Evolutionary conservation across 2,888 invertebrate genomes (phyloP).

Genomic region (Macrostomum cliftonense): DNA sequence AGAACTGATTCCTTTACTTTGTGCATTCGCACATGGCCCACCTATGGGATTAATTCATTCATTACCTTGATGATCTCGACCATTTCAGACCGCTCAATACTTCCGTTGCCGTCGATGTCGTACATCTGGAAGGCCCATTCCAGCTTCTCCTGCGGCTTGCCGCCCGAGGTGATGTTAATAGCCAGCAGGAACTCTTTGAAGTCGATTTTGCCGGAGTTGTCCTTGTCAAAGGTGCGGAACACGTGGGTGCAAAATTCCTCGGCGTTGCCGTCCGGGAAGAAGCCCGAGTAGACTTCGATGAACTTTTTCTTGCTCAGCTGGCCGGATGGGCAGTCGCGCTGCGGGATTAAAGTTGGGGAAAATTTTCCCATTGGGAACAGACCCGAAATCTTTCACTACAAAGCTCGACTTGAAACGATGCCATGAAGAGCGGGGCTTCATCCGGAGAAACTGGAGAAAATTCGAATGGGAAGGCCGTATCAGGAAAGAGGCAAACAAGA

Average conservation of each 20-base stretch:
- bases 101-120: constrained; percentile 37
- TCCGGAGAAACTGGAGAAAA: no score
- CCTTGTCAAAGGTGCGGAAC: constrained; percentile 74
- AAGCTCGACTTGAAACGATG: no score
- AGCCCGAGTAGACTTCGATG: constrained; percentile 97
- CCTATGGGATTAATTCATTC: no score
- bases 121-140: constrained; percentile 39
- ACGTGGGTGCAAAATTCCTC: constrained; percentile 95
- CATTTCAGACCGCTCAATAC: constrained; percentile 37
- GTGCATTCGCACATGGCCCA: no score
- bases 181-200: constrained; percentile 37
- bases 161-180: constrained; percentile 37
- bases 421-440: no score
- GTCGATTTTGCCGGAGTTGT: constrained; percentile 36
- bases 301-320: constrained; percentile 85
- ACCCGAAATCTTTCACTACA: no score
- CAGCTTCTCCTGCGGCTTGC: constrained; percentile 35
- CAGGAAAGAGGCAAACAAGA: no score
- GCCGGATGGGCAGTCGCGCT: constrained; percentile 96
- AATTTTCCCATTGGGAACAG: no score
- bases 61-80: constrained; percentile 31
- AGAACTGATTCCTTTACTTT: no score
- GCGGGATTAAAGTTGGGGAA: no score
- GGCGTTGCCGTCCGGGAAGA: constrained; percentile 90
- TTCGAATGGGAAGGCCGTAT: no score